Evolutionary conservation across 2,888 invertebrate genomes (phyloP).

Genomic region (Nematopogon swammerdamellus): DNA sequence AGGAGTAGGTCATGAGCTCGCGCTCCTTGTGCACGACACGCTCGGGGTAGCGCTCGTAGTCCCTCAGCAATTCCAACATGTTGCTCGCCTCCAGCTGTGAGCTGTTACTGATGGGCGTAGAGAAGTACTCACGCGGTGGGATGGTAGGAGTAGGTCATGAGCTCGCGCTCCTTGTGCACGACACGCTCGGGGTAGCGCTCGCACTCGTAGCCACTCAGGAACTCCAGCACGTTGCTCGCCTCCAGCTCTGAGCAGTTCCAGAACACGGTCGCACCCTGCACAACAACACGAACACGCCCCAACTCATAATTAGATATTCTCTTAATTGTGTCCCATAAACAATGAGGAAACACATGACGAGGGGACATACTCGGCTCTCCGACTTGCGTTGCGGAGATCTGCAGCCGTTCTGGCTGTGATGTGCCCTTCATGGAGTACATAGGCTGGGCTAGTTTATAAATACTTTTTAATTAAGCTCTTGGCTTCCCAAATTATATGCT

Average conservation of each 20-base stretch:
- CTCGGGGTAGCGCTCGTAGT: slow-evolving; percentile 63
- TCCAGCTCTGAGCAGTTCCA: slow-evolving; percentile 88
- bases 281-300: too few relatives aligned
- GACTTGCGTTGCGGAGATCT: too few relatives aligned
- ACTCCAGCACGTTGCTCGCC: slow-evolving; percentile 70
- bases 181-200: slow-evolving; percentile 68
- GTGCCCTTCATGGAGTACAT: too few relatives aligned
- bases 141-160: slow-evolving; percentile 75
- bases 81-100: slow-evolving; percentile 75
- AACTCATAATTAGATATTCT: too few relatives aligned
- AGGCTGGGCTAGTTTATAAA: too few relatives aligned
- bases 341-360: too few relatives aligned
- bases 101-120: slow-evolving; percentile 94
- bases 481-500: too few relatives aligned
- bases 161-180: slow-evolving; percentile 75
- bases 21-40: slow-evolving; percentile 71
- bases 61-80: slow-evolving; percentile 69
- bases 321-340: too few relatives aligned
- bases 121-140: slow-evolving; percentile 32
- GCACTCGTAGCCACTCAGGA: slow-evolving; percentile 57
- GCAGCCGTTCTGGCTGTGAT: too few relatives aligned
- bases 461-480: too few relatives aligned
- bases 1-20: slow-evolving; percentile 81
- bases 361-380: too few relatives aligned
- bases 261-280: slow-evolving; percentile 76